Evolutionary conservation across 2,113 vertebrate species (phyloP).

Genomic region (Fukomys damarensis): DNA sequence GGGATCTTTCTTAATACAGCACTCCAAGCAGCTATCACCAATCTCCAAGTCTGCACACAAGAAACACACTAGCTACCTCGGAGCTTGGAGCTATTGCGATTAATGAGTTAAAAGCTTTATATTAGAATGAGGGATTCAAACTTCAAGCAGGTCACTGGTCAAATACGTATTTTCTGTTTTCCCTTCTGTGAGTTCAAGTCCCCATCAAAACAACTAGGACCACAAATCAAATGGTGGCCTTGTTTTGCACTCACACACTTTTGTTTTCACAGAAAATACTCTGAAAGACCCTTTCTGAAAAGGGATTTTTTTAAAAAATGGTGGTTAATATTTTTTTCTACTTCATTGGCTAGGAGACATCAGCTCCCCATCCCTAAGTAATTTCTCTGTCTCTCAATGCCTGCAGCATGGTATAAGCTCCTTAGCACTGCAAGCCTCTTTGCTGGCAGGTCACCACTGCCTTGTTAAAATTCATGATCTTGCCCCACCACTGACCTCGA

Average conservation of each 20-base stretch:
- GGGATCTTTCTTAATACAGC: background rate
- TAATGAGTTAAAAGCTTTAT: background rate
- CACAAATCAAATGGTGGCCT: background rate
- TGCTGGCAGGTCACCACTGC: background rate
- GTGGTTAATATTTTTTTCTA: background rate
- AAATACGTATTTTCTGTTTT: conserved; percentile 6
- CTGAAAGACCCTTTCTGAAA: background rate
- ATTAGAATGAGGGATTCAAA: conserved; percentile 24
- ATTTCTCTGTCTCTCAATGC: background rate
- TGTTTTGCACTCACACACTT: background rate
- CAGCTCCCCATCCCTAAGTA: background rate
- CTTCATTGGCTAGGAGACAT: background rate
- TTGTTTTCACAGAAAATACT: conserved; percentile 41
- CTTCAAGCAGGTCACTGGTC: background rate
- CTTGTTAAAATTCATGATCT: conserved; percentile 2
- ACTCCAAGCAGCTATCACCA: background rate
- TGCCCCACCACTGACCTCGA: background rate
- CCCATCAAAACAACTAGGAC: background rate
- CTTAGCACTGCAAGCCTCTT: background rate
- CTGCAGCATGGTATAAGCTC: background rate
- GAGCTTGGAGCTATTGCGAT: background rate
- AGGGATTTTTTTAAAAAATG: background rate
- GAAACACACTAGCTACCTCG: background rate
- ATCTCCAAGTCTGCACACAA: background rate
- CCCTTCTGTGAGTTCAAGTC: background rate